Base-by-base conservation (phyloP, 2,888 invertebrate species). In the Orchesellides sinensis region DNA sequence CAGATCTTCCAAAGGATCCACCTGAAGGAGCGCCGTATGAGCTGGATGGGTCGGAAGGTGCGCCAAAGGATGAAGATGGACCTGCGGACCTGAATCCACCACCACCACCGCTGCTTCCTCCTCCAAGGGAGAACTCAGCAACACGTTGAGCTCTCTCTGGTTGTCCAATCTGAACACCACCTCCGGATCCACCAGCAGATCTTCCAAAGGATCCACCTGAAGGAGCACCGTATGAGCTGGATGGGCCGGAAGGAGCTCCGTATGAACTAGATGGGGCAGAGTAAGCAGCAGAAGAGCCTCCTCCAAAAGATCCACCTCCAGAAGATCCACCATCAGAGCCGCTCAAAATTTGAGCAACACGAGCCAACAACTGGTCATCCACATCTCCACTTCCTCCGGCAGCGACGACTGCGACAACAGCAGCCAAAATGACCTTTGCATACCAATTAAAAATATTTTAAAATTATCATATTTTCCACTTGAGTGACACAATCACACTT, bases 321-420 rank as follows among this genome's bases (percentile, higher is more conserved):
- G 56, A n/a, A 1, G 61, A 59, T 19, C 77, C 72, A n/a, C 74
- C 74, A 29, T 61, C 63, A 29, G 32, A 25, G 23, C 17, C 21
- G 1, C 49, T 35, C 19, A 77, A 27, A 17, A 77, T 68, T 52
- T 68, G 69, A n/a, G 77, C 77, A 27, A 79, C 79, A 3, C 83
- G 65, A 0, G 78, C 72, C 61, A 79, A 69, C 17, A 79, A 49
- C 5, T 40, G 69, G 29, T 63, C 83, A 63, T 83, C 85, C 3
- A 83, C 85, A 23, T 77, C 80, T 27, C 81, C 81, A 29, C 59
- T 52, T 2, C 83, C 78, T 68, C 85, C 85, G 21, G 85, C 85
- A 59, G 85, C 80, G 25, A 72, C 83, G 5, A 83, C 52, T 12
- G 81, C 85, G 19, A 85, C 63, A 29, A 82, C 61, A 0, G 81